phyloP scores from a whole-genome alignment of 92 coral and sea anemone genomes.

The Parazoanthus atlanticus region DNA sequence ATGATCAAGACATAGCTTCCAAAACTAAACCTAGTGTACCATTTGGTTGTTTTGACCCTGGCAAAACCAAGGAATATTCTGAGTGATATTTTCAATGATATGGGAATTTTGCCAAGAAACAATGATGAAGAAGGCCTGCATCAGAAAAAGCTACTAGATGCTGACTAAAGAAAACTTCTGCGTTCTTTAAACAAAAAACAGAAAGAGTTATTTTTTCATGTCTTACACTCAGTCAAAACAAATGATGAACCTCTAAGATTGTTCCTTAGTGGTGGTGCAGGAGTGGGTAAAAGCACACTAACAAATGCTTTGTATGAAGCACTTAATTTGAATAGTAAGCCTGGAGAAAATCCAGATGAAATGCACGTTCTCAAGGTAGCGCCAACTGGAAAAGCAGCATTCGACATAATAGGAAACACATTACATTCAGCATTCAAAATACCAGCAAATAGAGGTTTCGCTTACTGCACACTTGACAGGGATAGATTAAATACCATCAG shows the following conservation, averaged over 20 bases:
- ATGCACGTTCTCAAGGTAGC: constrained; percentile 63
- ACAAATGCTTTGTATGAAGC: constrained; percentile 57
- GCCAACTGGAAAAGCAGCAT: constrained; percentile 67
- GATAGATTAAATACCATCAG: constrained; percentile 40
- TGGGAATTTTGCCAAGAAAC: constrained; percentile 36
- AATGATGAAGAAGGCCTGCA: constrained; percentile 42
- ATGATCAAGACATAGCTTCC: constrained; percentile 36
- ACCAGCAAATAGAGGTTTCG: constrained; percentile 41
- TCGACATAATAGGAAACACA: constrained; percentile 58
- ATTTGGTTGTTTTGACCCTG: constrained; percentile 50
- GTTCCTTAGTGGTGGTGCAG: constrained; percentile 60
- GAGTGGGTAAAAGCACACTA: constrained; percentile 51
- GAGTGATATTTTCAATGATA: constrained; percentile 25
- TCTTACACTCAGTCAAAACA: constrained; percentile 36
- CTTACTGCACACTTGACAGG: constrained; percentile 19
- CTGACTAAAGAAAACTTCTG: constrained; percentile 43
- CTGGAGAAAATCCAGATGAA: constrained; percentile 64
- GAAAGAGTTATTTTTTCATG: constrained; percentile 44
- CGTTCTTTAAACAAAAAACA: constrained; percentile 39
- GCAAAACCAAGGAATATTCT: not conserved
- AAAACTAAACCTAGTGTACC: constrained; percentile 29
- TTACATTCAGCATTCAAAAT: constrained; percentile 56
- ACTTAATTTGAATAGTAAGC: constrained; percentile 48
- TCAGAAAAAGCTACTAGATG: constrained; percentile 17
- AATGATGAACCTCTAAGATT: constrained; percentile 34